Percentiles rank a stretch among this genome's conserved stretches.
These are phyloP conservation scores for Paraescarpia echinospica DNA, from an alignment of 1,140 invertebrate species.

Conservation along the genomic window DNA sequence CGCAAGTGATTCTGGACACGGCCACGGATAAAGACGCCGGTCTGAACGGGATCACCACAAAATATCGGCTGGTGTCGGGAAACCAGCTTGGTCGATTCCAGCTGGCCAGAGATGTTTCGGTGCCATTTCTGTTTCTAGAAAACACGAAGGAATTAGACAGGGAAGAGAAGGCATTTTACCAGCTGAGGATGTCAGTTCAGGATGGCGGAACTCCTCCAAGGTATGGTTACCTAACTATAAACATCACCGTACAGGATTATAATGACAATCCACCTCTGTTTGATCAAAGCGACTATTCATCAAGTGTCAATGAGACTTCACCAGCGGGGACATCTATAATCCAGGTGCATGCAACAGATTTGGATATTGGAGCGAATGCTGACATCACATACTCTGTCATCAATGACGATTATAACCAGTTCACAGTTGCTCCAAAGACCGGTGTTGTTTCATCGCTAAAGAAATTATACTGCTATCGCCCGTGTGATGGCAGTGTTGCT, in stretches of 20 bases:
- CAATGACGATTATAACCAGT: constrained; percentile 80
- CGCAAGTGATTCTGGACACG: constrained; percentile 75
- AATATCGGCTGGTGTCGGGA: constrained; percentile 82
- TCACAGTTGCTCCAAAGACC: constrained; percentile 84
- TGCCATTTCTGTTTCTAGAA: constrained; percentile 36
- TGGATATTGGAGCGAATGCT: constrained; percentile 85
- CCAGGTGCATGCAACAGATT: constrained; percentile 86
- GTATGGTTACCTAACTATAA: constrained; percentile 68
- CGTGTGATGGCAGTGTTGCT: constrained; percentile 61
- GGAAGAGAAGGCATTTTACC: constrained; percentile 76
- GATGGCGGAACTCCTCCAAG: constrained; percentile 74
- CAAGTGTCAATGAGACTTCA: constrained; percentile 27
- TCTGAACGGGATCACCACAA: constrained; percentile 81
- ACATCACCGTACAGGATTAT: constrained; percentile 68
- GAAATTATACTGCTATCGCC: constrained; percentile 17
- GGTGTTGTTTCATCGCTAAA: constrained; percentile 71
- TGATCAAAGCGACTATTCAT: constrained; percentile 65
- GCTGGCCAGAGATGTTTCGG: constrained; percentile 76
- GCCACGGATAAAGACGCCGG: constrained; percentile 84
- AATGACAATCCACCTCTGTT: constrained; percentile 90
- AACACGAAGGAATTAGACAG: constrained; percentile 80
- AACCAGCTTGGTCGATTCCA: constrained; percentile 86
- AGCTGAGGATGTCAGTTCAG: constrained; percentile 76
- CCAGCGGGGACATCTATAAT: constrained; percentile 78
- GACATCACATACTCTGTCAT: constrained; percentile 83